Evolutionary conservation across 2,113 vertebrate genomes (phyloP).

Genomic region (Apistogramma diplotaenia): DNA sequence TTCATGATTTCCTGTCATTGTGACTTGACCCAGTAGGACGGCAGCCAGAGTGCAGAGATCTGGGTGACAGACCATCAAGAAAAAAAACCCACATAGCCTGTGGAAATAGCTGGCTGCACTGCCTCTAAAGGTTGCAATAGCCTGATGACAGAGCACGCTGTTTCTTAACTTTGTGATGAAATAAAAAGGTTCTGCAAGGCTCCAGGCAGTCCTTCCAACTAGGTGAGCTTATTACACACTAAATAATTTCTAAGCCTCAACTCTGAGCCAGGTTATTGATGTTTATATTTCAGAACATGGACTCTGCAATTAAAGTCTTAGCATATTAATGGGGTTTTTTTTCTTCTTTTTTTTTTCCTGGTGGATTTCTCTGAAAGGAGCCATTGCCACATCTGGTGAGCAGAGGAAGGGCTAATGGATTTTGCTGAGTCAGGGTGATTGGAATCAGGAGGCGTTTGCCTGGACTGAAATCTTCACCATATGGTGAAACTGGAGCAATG

Average conservation of each 20-base stretch:
- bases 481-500: constrained; percentile 53
- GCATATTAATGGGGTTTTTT: background rate
- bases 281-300: background rate
- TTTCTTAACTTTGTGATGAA: constrained; percentile 57
- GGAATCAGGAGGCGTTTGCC: constrained; percentile 46
- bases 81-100: background rate
- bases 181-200: constrained; percentile 20
- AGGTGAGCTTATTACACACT: background rate
- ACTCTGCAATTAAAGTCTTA: background rate
- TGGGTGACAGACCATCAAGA: constrained; percentile 36
- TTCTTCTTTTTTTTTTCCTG: constrained; percentile 11
- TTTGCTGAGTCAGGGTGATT: constrained; percentile 67
- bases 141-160: constrained; percentile 8
- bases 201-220: constrained; percentile 20
- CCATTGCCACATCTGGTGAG: constrained; percentile 62
- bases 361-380: constrained; percentile 17
- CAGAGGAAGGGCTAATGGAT: constrained; percentile 48
- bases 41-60: constrained; percentile 40
- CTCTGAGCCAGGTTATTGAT: background rate
- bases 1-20: constrained; percentile 48
- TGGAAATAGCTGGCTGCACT: constrained; percentile 46
- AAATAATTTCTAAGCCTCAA: background rate
- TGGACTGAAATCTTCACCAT: constrained; percentile 56
- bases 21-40: constrained; percentile 54
- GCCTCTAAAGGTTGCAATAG: constrained; percentile 27